A percentile compares a stretch with the other conserved stretches of the same genome.
Evolutionary conservation across 2,113 vertebrate species (phyloP).

Genomic region (Perognathus longimembris): DNA sequence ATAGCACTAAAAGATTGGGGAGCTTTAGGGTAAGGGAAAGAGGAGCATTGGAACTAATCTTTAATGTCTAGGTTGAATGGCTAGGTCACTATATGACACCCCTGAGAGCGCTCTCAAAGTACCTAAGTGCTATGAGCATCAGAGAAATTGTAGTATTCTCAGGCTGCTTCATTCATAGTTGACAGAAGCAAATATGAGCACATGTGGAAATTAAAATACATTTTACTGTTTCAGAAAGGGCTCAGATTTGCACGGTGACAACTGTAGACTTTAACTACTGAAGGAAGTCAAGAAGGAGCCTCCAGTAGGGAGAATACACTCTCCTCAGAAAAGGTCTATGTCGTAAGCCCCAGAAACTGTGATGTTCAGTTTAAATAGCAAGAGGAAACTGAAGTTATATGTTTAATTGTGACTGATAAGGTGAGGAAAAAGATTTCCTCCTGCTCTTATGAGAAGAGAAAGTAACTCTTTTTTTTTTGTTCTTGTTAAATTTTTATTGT

Average conservation of each 20-base stretch:
- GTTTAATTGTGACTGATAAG: too few relatives aligned
- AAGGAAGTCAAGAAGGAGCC: neutral
- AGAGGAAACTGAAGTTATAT: neutral
- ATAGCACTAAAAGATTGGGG: neutral
- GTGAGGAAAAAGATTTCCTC: too few relatives aligned
- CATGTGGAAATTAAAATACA: neutral
- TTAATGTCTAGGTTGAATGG: neutral
- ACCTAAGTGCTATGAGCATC: neutral
- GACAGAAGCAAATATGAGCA: neutral
- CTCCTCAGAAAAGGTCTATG: fast-evolving
- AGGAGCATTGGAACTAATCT: neutral
- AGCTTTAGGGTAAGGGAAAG: neutral
- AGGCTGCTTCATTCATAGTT: neutral
- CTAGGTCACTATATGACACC: neutral
- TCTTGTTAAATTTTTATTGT: too few relatives aligned
- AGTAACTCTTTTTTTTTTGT: too few relatives aligned
- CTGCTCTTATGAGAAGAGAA: too few relatives aligned
- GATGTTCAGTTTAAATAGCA: neutral
- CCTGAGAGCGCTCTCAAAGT: neutral
- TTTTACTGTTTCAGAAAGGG: neutral
- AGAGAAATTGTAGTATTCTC: constrained; percentile 9
- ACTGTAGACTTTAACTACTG: neutral
- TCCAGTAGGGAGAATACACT: neutral
- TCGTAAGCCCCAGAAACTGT: neutral
- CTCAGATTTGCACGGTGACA: neutral